These are phyloP conservation scores for Nyctibius bracteatus DNA, from an alignment of 2,113 vertebrate species.

Conservation along the genomic window DNA sequence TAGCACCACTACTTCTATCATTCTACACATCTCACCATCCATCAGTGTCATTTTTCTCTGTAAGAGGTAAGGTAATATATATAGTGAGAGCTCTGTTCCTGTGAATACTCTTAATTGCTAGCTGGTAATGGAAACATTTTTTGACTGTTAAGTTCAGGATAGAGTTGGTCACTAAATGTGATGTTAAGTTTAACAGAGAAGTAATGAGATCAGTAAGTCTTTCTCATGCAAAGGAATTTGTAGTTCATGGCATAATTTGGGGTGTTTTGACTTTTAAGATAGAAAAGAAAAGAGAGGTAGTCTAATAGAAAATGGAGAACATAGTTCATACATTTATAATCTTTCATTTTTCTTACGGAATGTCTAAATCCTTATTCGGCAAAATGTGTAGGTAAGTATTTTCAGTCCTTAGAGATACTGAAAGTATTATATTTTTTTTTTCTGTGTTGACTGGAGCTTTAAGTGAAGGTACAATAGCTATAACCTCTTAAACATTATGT, in stretches of 20 bases:
- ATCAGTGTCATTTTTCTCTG: background rate
- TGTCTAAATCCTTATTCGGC: background rate
- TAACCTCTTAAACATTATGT: background rate
- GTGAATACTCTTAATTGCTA: background rate
- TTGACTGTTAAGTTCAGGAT: background rate
- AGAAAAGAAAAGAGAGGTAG: background rate
- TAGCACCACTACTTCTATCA: background rate
- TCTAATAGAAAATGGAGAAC: background rate
- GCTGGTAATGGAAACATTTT: background rate
- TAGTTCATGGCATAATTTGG: background rate
- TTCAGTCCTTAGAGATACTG: background rate
- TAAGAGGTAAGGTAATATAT: background rate
- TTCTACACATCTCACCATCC: background rate
- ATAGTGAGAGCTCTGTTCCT: background rate
- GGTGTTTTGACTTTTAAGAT: background rate
- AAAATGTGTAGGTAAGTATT: background rate
- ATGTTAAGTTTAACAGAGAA: background rate
- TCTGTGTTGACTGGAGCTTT: background rate
- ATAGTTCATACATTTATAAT: background rate
- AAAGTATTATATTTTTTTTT: background rate
- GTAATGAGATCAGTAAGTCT: background rate
- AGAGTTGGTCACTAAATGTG: background rate
- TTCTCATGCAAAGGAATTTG: background rate
- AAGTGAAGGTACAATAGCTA: background rate
- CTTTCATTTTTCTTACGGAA: background rate